Base-by-base conservation (phyloP, 1,140 invertebrate species). In the Listronotus oregonensis region DNA sequence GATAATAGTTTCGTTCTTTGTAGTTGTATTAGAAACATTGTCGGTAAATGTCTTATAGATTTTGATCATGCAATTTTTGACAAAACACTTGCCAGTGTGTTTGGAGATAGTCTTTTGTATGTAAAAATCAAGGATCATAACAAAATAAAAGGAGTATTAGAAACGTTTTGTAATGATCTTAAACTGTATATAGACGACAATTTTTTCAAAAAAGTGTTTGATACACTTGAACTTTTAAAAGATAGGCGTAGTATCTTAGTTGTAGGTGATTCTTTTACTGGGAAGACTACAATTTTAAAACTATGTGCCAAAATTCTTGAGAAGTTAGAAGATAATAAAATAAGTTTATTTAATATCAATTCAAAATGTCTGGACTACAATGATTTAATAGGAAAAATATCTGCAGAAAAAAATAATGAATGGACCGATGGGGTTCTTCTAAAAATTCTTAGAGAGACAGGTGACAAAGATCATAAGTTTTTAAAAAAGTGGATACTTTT, bases 291-390 rank as follows among this genome's bases (percentile, higher is more conserved):
- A 7, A 31, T 58, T 21, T 34, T 70, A 27, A 66, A 60, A 54
- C 17, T 62, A 11, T 67, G 66, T 39, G 12, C 27, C 3, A 44
- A 51, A 37, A 42, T 70, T 32, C 51, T 50, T 39, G 44, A 54
- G 5, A 39, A 27, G 5, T 32, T 60, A 10, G 18, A 61, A 7
- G 39, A 67, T 21, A 40, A 49, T 4, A 42, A 55, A 32, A 32
- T 68, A 10, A 83, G 85, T 0, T 70, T 85, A 1, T 78, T 83
- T 64, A 90, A 92, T 5, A 85, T 97, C 15, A 96, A 96, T 82
- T 94, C 94, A 0, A 96, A 96, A 81, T 87, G 92, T 3, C 87
- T 96, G 12, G 93, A 91, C 0, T 90, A 94, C 85, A 89, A 89
- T 39, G 90, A 95, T 77, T 76, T 97, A 6, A 96, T 95, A 78